A percentile compares a stretch with the other conserved stretches of the same genome.
phyloP scores from a whole-genome alignment of 2,113 vertebrate genomes.

The Vidua macroura region DNA sequence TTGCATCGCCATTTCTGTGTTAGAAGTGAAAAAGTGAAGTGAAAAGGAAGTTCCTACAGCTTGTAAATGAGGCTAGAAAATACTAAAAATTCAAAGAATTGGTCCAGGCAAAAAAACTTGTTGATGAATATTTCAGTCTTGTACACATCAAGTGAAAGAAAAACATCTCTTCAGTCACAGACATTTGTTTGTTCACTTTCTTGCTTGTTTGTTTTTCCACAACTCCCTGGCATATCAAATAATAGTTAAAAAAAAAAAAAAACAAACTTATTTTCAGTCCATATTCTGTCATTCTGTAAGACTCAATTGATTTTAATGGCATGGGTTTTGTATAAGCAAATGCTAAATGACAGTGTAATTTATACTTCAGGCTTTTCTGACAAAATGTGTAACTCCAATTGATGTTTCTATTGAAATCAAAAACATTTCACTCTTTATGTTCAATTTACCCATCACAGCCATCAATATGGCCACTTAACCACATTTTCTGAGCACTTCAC shows the following conservation, averaged over 20 bases:
- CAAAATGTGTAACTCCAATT: background rate
- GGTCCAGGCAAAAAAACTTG: background rate
- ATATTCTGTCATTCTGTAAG: background rate
- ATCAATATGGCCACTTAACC: background rate
- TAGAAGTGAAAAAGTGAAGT: background rate
- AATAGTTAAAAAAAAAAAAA: background rate
- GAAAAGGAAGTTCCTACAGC: background rate
- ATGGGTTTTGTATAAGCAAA: background rate
- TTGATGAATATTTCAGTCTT: background rate
- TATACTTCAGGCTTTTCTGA: slow-evolving; percentile 15
- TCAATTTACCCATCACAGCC: background rate
- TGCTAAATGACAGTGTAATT: slow-evolving; percentile 24
- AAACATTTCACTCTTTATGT: background rate
- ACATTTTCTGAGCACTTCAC: background rate
- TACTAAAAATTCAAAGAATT: background rate
- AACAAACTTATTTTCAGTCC: background rate
- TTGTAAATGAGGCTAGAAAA: background rate
- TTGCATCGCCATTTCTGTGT: background rate
- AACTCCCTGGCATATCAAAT: background rate
- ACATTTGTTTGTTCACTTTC: background rate
- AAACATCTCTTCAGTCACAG: background rate
- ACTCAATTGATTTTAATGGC: background rate
- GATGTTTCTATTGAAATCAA: background rate
- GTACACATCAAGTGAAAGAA: background rate
- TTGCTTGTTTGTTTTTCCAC: slow-evolving; percentile 2